Percentiles rank a stretch among this genome's conserved stretches.
Evolutionary conservation across 2,113 vertebrate species (phyloP).

Genomic region (Silurus glanis): DNA sequence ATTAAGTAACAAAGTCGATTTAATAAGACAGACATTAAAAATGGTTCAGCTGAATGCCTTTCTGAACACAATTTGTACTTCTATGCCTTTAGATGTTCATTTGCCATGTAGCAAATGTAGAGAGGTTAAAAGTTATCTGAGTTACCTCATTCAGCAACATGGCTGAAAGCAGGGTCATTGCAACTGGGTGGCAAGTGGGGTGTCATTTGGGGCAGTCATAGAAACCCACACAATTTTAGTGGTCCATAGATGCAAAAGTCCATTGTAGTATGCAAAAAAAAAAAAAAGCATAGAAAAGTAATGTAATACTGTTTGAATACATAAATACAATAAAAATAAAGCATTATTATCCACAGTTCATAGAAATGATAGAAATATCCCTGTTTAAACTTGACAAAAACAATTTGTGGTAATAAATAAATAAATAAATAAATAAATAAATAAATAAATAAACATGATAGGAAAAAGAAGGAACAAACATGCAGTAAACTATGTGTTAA

Average conservation of each 20-base stretch:
- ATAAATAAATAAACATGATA: not conserved
- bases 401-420: not conserved
- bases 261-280: not conserved
- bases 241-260: not conserved
- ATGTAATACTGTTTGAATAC: not conserved
- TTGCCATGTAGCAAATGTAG: not conserved
- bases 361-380: not conserved
- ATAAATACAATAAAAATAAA: not conserved
- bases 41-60: not conserved
- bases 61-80: slow-evolving; percentile 4
- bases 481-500: not conserved
- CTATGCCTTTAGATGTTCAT: not conserved
- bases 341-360: not conserved
- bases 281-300: not conserved
- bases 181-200: not conserved
- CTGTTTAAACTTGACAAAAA: not conserved
- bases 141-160: not conserved
- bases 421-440: not conserved
- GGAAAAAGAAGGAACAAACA: not conserved
- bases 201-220: not conserved
- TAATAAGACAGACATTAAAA: slow-evolving; percentile 3
- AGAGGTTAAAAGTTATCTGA: not conserved
- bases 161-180: not conserved
- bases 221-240: not conserved
- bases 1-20: not conserved